Conservation (phyloP, 1,140 invertebrate species). For the fruit fly (Drosophila melanogaster) region DNA sequence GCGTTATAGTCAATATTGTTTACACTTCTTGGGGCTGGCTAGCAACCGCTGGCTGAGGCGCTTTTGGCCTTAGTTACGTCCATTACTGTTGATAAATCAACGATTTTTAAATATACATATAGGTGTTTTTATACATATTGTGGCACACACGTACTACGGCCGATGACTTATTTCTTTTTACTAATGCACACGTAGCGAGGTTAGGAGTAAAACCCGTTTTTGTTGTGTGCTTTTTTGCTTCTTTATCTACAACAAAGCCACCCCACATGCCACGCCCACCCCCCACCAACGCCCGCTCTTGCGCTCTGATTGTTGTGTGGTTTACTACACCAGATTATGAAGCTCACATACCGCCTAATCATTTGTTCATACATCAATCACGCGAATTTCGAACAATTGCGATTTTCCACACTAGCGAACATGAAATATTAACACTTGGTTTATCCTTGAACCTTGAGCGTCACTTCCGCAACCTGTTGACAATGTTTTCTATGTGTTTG, state of each 20-base stretch:
- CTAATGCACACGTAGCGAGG: slow-evolving; percentile 69
- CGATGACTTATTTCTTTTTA: slow-evolving; percentile 48
- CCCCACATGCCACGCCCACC: slow-evolving; percentile 40
- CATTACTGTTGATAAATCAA: slow-evolving; percentile 45
- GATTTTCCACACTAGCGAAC: slow-evolving; percentile 4
- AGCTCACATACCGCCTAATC: slow-evolving; percentile 52
- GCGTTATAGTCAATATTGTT: slow-evolving; percentile 25
- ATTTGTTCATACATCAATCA: slow-evolving; percentile 55
- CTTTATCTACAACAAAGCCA: slow-evolving; percentile 30
- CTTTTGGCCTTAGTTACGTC: slow-evolving; percentile 28
- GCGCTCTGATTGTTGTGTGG: slow-evolving; percentile 40
- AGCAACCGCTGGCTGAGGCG: slow-evolving; percentile 33
- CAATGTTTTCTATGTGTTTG: slow-evolving; percentile 49
- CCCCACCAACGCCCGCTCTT: slow-evolving; percentile 23
- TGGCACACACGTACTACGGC: slow-evolving; percentile 25
- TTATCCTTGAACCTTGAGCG: slow-evolving; percentile 57
- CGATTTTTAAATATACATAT: slow-evolving; percentile 13
- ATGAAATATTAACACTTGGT: slow-evolving; percentile 12
- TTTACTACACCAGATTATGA: slow-evolving; percentile 47
- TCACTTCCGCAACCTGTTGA: slow-evolving; percentile 81
- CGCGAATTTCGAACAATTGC: slow-evolving; percentile 25
- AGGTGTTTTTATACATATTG: not conserved
- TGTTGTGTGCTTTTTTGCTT: not conserved
- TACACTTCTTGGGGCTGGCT: slow-evolving; percentile 36
- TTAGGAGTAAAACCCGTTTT: slow-evolving; percentile 61